Percentiles rank a stretch among this genome's conserved stretches.
Conservation (phyloP, 2,797 vertebrate genomes). For the Centroberyx gerrardi region DNA sequence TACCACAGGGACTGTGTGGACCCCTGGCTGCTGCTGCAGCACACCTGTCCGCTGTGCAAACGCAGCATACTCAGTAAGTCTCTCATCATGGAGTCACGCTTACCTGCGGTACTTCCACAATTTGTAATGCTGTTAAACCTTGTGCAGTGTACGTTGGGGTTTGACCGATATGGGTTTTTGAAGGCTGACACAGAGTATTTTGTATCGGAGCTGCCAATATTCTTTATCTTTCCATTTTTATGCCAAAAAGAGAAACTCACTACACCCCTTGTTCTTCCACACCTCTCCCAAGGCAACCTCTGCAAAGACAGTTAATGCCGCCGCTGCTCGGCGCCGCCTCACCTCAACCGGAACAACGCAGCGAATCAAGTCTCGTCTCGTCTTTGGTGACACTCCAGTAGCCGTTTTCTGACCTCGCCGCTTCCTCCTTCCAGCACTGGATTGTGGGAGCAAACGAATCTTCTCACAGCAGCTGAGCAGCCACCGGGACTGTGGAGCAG, state of each 20-base stretch:
- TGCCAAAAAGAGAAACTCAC: too few relatives aligned
- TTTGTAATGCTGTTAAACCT: too few relatives aligned
- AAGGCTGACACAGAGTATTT: too few relatives aligned
- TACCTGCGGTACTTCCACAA: too few relatives aligned
- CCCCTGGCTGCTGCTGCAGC: conserved; percentile 94
- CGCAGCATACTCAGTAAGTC: conserved; percentile 92
- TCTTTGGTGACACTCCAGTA: conserved; percentile 33
- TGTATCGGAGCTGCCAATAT: too few relatives aligned
- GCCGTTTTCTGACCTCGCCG: conserved; percentile 45
- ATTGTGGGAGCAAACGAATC: conserved; percentile 38
- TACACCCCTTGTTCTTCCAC: neutral
- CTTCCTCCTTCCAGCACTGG: conserved; percentile 45
- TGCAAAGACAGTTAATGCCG: conserved; percentile 74
- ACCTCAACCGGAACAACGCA: conserved; percentile 7
- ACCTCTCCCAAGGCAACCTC: conserved; percentile 68
- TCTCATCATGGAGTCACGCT: neutral
- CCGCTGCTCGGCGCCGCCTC: neutral
- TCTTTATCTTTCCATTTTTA: too few relatives aligned
- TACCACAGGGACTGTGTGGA: conserved; percentile 96
- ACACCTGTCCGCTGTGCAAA: conserved; percentile 97
- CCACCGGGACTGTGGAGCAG: conserved; percentile 17
- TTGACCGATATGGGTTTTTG: too few relatives aligned
- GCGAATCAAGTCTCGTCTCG: conserved; percentile 15
- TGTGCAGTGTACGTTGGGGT: too few relatives aligned
- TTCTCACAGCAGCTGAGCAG: conserved; percentile 11